Evolutionary conservation across 2,888 invertebrate genomes (phyloP), one percentile per base, ranked within the genome.

Genomic region (Microdon myrmicae): DNA sequence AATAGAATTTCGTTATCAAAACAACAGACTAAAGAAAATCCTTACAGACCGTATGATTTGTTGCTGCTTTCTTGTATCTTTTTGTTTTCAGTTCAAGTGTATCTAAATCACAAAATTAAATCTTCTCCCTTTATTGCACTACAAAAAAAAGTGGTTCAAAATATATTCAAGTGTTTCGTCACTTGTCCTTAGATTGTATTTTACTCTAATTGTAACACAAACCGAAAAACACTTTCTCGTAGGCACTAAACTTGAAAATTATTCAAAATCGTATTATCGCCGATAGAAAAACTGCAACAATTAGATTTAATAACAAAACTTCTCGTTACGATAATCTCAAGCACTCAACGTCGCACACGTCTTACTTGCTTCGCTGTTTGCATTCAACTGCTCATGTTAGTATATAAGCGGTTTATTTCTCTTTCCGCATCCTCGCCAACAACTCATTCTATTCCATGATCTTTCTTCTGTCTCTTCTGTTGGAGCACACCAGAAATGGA

Each of bases 321-420:
- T 20, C 45, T 49, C 22, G 44, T 48, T 53, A 59, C 51, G 67
- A 54, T 51, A 59, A 64, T 58, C 64, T 59, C 45, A 53, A 68
- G 49, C 53, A 68, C 64, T 68, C 55, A 64, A 67, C 54, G 53
- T 45, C 49, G 68, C 64, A 58, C 79, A 79, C 79, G 79, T 80
- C 79, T 75, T 74, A 77, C 76, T 79, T 75, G 77, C 79, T 79
- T 75, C 77, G 75, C 73, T 74, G 75, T 74, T 78, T 72, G 74
- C 74, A 73, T 72, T 75, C 73, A 75, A 79, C 78, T 78, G 77
- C 68, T 71, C 53, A 44, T 54, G 44, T 48, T 54, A 48, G 44
- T 54, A 41, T 45, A 54, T 66, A 59, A 35, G 53, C 59, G 45
- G 59, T 49, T 58, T 54, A 48, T 54, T 67, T 68, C 68, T 68